Evolutionary conservation across 2,113 vertebrate species (phyloP).

Genomic region (Orthonyx spaldingii): DNA sequence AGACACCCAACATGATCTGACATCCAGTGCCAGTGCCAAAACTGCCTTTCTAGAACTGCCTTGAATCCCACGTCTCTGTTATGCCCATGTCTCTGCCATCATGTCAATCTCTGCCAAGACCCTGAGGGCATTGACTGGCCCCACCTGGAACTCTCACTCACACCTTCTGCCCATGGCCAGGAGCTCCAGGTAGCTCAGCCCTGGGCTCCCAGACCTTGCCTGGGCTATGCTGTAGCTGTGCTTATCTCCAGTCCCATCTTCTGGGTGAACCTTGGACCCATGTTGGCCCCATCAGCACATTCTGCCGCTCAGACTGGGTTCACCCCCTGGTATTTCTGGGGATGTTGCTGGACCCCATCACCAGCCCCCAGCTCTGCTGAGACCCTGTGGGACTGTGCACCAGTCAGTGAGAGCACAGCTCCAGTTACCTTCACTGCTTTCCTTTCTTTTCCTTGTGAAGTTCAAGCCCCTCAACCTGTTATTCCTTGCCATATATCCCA

Average conservation of each 20-base stretch:
- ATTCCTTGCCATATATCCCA: rapidly evolving
- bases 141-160: not conserved
- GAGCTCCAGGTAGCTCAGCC: not conserved
- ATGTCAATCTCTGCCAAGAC: not conserved
- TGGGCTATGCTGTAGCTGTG: not conserved
- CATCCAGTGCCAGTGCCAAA: not conserved
- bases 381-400: not conserved
- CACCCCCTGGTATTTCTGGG: not conserved
- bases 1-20: not conserved
- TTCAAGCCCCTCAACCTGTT: not conserved
- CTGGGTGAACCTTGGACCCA: not conserved
- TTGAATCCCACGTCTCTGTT: not conserved
- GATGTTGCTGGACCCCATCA: not conserved
- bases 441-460: not conserved
- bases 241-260: not conserved
- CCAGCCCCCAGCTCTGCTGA: not conserved
- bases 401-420: not conserved
- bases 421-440: not conserved
- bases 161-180: not conserved
- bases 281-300: not conserved
- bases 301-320: not conserved
- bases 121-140: not conserved
- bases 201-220: not conserved
- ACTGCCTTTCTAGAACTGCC: not conserved
- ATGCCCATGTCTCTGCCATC: not conserved